Conservation (phyloP, 2,797 vertebrate species). For the Myoxocephalus aenaeus region DNA sequence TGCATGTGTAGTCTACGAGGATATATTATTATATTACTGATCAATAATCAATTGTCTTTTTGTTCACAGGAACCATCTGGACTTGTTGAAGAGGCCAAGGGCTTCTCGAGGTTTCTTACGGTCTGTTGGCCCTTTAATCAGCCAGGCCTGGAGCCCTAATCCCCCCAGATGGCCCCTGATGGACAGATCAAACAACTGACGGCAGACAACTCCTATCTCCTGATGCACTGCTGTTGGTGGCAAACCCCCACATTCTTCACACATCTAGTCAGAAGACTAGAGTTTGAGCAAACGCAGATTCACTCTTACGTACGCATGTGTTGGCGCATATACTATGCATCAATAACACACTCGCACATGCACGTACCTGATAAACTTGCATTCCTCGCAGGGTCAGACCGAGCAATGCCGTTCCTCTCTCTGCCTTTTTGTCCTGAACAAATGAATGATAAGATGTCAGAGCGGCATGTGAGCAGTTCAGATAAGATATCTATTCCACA, state of each 20-base stretch:
- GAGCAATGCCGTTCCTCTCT: constrained; percentile 87
- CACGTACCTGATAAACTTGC: constrained; percentile 93
- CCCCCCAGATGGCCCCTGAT: constrained; percentile 78
- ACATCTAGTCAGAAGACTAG: constrained; percentile 47
- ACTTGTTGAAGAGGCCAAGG: constrained; percentile 50
- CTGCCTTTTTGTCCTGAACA: constrained; percentile 92
- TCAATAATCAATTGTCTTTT: constrained; percentile 56
- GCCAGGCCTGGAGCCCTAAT: constrained; percentile 75
- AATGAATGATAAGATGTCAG: constrained; percentile 76
- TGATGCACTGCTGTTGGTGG: constrained; percentile 65
- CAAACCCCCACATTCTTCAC: constrained; percentile 81
- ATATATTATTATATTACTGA: constrained; percentile 15
- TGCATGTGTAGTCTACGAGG: constrained; percentile 20
- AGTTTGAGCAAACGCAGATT: constrained; percentile 69
- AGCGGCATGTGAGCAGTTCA: constrained; percentile 66
- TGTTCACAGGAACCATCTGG: constrained; percentile 65
- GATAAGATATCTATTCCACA: constrained; percentile 69
- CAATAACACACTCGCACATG: constrained; percentile 52
- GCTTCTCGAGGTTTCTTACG: constrained; percentile 70
- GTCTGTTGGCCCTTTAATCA: constrained; percentile 76
- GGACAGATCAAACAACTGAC: constrained; percentile 82
- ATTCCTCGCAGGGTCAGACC: constrained; percentile 93
- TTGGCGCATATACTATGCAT: constrained; percentile 43
- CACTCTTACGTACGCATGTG: constrained; percentile 23
- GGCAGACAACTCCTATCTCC: constrained; percentile 74